A percentile compares a stretch with the other conserved stretches of the same genome.
Conservation (phyloP, 2,797 vertebrate species). For the Protosalanx chinensis region DNA sequence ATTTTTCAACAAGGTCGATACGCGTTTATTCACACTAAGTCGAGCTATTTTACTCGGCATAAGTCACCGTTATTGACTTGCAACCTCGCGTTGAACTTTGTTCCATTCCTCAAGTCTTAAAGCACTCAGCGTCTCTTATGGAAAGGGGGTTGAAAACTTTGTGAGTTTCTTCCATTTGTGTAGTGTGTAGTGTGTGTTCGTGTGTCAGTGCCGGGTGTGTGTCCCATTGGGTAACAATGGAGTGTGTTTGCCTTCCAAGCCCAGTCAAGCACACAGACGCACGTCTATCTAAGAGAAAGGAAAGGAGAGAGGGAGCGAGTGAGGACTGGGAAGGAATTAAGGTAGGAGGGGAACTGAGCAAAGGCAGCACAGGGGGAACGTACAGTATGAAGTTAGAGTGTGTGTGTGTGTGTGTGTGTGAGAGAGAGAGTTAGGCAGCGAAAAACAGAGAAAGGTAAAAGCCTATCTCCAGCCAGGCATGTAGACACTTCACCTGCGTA, state of each 20-base stretch:
- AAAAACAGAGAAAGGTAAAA: conserved; percentile 1
- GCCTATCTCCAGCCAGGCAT: conserved; percentile 52
- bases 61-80: conserved; percentile 19
- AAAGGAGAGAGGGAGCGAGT: not conserved
- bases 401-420: not conserved
- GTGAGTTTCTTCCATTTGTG: no score
- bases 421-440: not conserved
- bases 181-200: no score
- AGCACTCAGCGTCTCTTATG: no score
- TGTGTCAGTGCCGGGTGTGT: no score
- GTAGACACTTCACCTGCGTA: conserved; percentile 32
- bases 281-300: conserved; percentile 3
- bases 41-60: conserved; percentile 4
- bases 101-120: conserved; percentile 17
- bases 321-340: not conserved
- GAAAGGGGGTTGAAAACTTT: no score
- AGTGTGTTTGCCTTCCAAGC: conserved; percentile 22
- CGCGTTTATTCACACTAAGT: not conserved
- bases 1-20: conserved; percentile 13
- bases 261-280: not conserved
- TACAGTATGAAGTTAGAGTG: no score
- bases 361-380: no score
- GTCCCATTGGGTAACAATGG: conserved; percentile 10
- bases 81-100: conserved; percentile 22
- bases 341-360: not conserved